phyloP scores from a whole-genome alignment of 2,797 vertebrate species.

The Botia kubotai region DNA sequence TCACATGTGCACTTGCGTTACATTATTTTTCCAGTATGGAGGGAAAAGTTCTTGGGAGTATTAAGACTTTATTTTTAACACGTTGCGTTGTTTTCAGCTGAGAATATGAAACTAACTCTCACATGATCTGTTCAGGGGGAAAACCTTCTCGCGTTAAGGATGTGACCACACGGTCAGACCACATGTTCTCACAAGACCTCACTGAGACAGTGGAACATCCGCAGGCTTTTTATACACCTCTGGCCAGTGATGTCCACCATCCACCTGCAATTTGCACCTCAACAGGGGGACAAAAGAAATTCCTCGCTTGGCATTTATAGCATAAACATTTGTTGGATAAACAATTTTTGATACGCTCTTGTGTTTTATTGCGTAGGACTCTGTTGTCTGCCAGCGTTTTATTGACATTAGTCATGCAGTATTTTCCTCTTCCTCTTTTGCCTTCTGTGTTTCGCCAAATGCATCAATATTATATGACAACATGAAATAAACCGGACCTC shows the following conservation, averaged over 20 bases:
- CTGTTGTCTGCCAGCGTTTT: constrained; percentile 81
- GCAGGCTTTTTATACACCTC: constrained; percentile 54
- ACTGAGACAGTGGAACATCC: constrained; percentile 56
- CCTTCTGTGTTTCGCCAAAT: constrained; percentile 67
- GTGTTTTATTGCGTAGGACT: constrained; percentile 78
- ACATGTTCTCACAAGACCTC: constrained; percentile 59
- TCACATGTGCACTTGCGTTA: too few species aligned
- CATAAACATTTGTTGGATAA: constrained; percentile 74
- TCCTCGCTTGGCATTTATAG: constrained; percentile 80
- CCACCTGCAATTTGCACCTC: constrained; percentile 63
- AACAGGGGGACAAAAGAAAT: constrained; percentile 71
- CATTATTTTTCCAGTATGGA: too few species aligned
- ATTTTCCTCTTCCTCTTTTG: constrained; percentile 80
- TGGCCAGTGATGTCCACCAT: constrained; percentile 60
- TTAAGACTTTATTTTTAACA: neutral
- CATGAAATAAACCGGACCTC: constrained; percentile 62
- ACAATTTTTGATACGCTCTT: constrained; percentile 78
- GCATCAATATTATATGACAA: constrained; percentile 51
- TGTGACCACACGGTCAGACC: constrained; percentile 63
- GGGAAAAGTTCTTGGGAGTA: too few species aligned
- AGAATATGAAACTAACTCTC: constrained; percentile 33
- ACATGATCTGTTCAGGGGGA: constrained; percentile 82
- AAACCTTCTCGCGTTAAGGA: constrained; percentile 86
- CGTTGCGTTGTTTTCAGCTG: constrained; percentile 6
- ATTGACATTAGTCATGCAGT: constrained; percentile 80